Evolutionary conservation across 2,113 vertebrate genomes (phyloP).

Genomic region (Chamaetylas fuelleborni): DNA sequence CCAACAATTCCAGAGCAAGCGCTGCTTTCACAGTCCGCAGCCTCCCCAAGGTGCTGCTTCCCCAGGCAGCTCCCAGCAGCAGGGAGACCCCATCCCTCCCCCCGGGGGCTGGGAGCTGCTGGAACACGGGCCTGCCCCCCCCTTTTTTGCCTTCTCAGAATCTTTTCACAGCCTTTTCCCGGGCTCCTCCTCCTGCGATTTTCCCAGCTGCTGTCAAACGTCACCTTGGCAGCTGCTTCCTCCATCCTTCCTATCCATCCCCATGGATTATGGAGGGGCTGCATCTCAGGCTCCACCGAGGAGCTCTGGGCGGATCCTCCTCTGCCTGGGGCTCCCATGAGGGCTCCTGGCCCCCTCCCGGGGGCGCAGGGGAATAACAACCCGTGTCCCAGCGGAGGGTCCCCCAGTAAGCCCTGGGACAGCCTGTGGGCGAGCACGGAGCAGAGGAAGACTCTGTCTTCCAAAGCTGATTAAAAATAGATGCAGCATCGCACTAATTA

Average conservation of each 20-base stretch:
- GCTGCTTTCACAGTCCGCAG: not conserved
- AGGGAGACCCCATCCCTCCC: not conserved
- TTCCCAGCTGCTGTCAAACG: not conserved
- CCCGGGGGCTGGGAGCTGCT: not conserved
- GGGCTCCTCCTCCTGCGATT: not conserved
- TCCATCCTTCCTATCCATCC: not conserved
- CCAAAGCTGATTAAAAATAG: slow-evolving; percentile 43
- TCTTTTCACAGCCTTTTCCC: not conserved
- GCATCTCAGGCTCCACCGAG: not conserved
- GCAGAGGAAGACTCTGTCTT: not conserved
- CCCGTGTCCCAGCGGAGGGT: not conserved
- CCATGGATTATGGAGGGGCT: not conserved
- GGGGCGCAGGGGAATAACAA: accelerated
- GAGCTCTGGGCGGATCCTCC: not conserved
- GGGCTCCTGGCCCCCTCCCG: not conserved
- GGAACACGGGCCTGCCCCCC: not conserved
- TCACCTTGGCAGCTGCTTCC: not conserved
- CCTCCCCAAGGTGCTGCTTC: not conserved
- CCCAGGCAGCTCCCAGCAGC: not conserved
- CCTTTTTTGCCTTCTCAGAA: not conserved
- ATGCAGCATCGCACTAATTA: slow-evolving; percentile 6
- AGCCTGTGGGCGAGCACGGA: not conserved
- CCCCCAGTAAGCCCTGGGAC: not conserved
- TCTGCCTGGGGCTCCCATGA: not conserved
- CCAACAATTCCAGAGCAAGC: not conserved